Evolutionary conservation across 2,797 vertebrate genomes (phyloP).

Genomic region (Poeciliopsis turneri): DNA sequence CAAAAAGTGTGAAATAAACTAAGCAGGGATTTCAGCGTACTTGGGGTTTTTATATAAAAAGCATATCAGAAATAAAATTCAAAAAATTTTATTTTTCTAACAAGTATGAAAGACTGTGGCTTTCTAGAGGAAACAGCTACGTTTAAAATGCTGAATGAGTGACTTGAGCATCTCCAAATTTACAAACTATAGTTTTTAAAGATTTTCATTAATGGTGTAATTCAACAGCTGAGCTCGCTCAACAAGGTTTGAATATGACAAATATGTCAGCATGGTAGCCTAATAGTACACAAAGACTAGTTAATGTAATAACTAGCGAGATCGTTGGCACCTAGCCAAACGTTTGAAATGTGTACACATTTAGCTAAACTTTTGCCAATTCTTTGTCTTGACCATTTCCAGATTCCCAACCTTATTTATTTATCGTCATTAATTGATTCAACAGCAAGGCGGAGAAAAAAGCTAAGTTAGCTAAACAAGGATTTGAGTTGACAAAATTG

Average conservation of each 20-base stretch:
- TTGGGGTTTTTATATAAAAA: background rate
- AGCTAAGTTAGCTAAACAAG: background rate
- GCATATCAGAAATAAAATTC: conserved; percentile 11
- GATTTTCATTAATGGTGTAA: too few relatives aligned
- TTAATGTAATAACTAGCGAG: background rate
- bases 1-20: background rate
- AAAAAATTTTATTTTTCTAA: background rate
- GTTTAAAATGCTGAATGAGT: background rate
- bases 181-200: background rate
- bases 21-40: background rate
- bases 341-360: background rate
- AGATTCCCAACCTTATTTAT: background rate
- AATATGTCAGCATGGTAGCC: too few relatives aligned
- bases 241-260: too few relatives aligned
- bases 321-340: background rate
- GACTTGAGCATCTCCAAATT: background rate
- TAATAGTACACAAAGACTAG: too few relatives aligned
- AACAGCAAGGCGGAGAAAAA: background rate
- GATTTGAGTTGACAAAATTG: background rate
- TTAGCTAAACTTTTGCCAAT: background rate
- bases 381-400: background rate
- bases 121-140: background rate
- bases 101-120: background rate
- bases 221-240: too few relatives aligned
- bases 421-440: background rate